Evolutionary conservation across 35 echinoderm and acorn worm species (phyloP).

Genomic region (Ophioderma brevispina): DNA sequence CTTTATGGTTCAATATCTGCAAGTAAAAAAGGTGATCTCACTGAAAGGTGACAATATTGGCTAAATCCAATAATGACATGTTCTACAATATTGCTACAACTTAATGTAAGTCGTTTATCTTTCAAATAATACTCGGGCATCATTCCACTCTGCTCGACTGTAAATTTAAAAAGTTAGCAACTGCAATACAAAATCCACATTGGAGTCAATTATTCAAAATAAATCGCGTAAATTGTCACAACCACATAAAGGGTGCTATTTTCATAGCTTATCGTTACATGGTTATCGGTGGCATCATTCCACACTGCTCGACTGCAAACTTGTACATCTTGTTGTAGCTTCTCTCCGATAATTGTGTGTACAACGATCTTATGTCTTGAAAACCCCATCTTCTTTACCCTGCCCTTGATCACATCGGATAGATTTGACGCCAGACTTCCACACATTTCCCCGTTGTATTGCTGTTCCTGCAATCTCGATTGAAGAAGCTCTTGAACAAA

Average conservation of each 20-base stretch:
- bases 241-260: conserved; percentile 69
- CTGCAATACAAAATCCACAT: no score
- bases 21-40: no score
- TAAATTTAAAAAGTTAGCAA: no score
- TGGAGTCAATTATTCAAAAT: conserved; percentile 87
- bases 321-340: conserved; percentile 43
- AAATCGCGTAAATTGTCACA: conserved; percentile 72
- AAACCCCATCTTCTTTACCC: conserved; percentile 80
- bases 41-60: no score
- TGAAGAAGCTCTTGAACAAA: conserved; percentile 68
- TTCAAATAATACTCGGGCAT: no score
- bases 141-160: no score
- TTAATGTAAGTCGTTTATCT: no score
- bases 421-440: conserved; percentile 56
- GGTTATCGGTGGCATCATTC: conserved; percentile 71
- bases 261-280: conserved; percentile 53
- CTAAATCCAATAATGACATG: no score
- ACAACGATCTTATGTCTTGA: conserved; percentile 77
- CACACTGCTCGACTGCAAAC: conserved; percentile 72
- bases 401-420: conserved; percentile 79
- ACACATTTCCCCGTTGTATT: conserved; percentile 54
- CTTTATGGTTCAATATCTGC: no score
- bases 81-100: no score
- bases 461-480: conserved; percentile 56
- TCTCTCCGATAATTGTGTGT: conserved; percentile 69